Conservation (phyloP, 2,888 invertebrate species). For the Drosophila paramelanica region DNA sequence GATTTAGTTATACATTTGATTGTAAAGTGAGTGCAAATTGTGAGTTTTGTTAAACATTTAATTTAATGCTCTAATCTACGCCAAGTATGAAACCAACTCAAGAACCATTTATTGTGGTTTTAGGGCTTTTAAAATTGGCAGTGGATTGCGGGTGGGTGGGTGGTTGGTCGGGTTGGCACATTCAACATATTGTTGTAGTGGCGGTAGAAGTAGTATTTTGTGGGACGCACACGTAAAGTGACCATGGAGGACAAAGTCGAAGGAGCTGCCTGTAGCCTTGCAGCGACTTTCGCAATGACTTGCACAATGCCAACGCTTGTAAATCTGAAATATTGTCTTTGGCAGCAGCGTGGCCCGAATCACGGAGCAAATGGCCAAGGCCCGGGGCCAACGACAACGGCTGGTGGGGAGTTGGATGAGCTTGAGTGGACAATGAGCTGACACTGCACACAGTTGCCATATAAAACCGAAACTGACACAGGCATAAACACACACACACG, state of each 20-base stretch:
- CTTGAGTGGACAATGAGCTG: constrained; percentile 64
- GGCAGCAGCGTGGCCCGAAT: constrained; percentile 47
- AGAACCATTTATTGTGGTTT: constrained; percentile 24
- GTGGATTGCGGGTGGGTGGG: background rate
- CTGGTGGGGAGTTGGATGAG: background rate
- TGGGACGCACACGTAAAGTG: background rate
- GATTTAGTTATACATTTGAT: background rate
- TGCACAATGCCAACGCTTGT: constrained; percentile 55
- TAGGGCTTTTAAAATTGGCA: constrained; percentile 1
- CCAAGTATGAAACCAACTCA: background rate
- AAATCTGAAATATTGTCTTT: constrained; percentile 77
- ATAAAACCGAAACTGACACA: constrained; percentile 63
- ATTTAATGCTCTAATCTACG: background rate
- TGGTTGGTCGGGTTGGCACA: background rate
- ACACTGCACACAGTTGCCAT: constrained; percentile 75
- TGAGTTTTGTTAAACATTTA: background rate
- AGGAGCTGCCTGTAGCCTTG: constrained; percentile 15
- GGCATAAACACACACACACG: constrained; percentile 28
- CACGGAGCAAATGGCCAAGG: constrained; percentile 46
- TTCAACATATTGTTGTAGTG: constrained; percentile 19
- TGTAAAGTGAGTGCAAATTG: constrained; percentile 1
- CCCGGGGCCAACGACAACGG: background rate
- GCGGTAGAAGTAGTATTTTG: background rate
- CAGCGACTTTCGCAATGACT: constrained; percentile 42
- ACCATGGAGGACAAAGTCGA: constrained; percentile 9